Evolutionary conservation across 2,113 vertebrate species (phyloP).

Genomic region (Atractosteus spatula): DNA sequence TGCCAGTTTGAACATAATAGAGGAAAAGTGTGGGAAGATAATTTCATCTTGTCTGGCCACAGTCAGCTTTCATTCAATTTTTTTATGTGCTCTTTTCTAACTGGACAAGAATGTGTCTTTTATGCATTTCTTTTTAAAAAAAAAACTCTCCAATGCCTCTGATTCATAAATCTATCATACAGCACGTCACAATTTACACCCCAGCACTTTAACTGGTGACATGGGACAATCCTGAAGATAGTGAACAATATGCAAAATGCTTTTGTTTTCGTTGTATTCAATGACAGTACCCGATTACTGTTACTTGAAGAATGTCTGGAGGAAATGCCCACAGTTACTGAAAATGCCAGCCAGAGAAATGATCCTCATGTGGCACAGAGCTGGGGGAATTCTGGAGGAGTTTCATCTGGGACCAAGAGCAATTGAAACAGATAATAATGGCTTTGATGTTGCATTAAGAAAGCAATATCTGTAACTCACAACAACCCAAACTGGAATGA

Average conservation of each 20-base stretch:
- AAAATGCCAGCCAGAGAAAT: neutral
- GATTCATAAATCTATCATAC: neutral
- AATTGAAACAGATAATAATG: too few relatives aligned
- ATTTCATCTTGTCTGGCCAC: slow-evolving; percentile 2
- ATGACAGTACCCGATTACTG: neutral
- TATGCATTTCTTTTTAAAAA: neutral
- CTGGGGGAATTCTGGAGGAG: too few relatives aligned
- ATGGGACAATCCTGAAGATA: neutral
- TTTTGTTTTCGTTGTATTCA: neutral
- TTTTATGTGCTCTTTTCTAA: neutral
- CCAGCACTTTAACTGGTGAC: neutral
- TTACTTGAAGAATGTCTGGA: neutral
- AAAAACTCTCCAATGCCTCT: neutral
- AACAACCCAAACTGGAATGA: too few relatives aligned
- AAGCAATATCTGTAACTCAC: too few relatives aligned
- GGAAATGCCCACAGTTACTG: neutral
- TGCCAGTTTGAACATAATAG: slow-evolving; percentile 25
- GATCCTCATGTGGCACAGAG: too few relatives aligned
- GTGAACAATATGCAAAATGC: too few relatives aligned
- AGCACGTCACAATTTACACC: neutral
- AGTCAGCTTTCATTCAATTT: slow-evolving; percentile 5
- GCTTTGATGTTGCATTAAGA: too few relatives aligned
- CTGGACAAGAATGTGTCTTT: neutral
- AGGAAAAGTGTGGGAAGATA: slow-evolving; percentile 20
- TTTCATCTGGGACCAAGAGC: too few relatives aligned